phyloP scores from a whole-genome alignment of 2,113 vertebrate genomes.

The Cebidichthys violaceus region DNA sequence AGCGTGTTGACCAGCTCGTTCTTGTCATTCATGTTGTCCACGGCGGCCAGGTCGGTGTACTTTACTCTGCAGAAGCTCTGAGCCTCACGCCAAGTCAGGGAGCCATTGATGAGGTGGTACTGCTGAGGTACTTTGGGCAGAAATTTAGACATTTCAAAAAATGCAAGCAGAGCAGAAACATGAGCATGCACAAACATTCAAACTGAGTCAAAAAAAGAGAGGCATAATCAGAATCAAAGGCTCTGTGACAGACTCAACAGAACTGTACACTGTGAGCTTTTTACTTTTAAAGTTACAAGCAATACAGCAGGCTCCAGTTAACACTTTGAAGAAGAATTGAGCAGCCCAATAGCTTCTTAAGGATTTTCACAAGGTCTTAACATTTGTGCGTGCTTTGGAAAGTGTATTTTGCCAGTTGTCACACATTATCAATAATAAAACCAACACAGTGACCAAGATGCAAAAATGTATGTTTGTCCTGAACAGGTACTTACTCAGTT shows the following conservation, averaged over 20 bases:
- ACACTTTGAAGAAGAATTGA: too few species aligned
- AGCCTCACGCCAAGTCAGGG: slow-evolving; percentile 43
- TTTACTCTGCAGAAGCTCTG: slow-evolving; percentile 44
- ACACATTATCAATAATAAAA: neutral
- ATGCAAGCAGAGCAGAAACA: neutral
- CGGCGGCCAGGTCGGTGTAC: slow-evolving; percentile 36
- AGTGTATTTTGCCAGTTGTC: neutral
- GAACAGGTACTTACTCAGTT: slow-evolving; percentile 24
- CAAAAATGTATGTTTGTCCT: neutral
- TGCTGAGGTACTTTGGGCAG: neutral
- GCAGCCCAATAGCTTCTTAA: neutral
- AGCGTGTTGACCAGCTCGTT: neutral
- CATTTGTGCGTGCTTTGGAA: neutral
- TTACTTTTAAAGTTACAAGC: neutral
- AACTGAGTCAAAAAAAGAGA: neutral
- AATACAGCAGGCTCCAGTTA: too few species aligned
- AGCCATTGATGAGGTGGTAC: slow-evolving; percentile 3
- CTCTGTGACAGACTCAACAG: neutral
- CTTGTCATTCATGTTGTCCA: slow-evolving; percentile 1
- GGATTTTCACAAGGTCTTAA: neutral
- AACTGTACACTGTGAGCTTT: neutral
- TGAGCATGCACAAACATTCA: neutral
- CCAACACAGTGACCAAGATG: neutral
- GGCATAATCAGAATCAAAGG: neutral
- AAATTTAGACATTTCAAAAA: neutral